Evolutionary conservation across 1,140 invertebrate species (phyloP).

Genomic region (Pemphigus obesinymphae): DNA sequence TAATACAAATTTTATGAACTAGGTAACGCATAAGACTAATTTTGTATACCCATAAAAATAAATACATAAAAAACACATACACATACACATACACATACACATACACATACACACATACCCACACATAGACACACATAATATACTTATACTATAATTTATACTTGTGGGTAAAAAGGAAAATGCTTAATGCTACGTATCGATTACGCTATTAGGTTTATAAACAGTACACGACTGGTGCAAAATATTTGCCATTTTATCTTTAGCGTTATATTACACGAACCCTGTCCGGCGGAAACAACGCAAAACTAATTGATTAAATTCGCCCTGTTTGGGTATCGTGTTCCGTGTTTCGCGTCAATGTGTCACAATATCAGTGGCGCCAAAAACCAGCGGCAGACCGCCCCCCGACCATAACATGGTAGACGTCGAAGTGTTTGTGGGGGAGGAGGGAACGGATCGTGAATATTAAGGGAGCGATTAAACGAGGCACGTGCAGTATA

Average conservation of each 20-base stretch:
- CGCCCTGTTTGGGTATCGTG: neutral
- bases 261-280: neutral
- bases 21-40: too few relatives aligned
- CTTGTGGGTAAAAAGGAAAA: neutral
- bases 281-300: neutral
- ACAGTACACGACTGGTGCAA: neutral
- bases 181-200: neutral
- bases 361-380: too few relatives aligned
- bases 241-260: neutral
- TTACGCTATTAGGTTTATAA: neutral
- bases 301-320: conserved; percentile 33
- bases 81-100: too few relatives aligned
- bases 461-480: too few relatives aligned
- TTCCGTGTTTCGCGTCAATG: neutral
- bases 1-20: too few relatives aligned
- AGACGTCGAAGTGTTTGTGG: too few relatives aligned
- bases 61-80: too few relatives aligned
- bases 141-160: neutral
- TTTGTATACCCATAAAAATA: too few relatives aligned
- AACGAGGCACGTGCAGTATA: too few relatives aligned
- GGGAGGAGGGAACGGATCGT: too few relatives aligned
- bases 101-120: neutral
- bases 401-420: too few relatives aligned
- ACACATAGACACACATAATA: neutral
- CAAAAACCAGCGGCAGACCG: too few relatives aligned